phyloP scores from a whole-genome alignment of 2,113 vertebrate genomes.

The Rattus rattus region DNA sequence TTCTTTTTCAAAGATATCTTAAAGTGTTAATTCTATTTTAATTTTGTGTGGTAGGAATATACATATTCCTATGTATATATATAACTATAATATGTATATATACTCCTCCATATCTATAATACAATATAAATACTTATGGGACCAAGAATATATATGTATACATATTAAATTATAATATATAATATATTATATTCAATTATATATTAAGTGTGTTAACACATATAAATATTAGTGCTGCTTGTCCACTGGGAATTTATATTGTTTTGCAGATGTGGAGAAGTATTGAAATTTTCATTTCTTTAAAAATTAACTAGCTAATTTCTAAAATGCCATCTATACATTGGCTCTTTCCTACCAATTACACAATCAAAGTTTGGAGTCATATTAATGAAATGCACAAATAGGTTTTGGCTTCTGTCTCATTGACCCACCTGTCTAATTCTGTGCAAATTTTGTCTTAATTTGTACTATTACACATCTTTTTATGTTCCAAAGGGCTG shows the following conservation, averaged over 20 bases:
- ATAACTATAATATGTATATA: neutral
- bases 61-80: neutral
- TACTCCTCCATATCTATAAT: neutral
- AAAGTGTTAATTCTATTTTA: slow-evolving; percentile 33
- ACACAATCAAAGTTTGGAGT: neutral
- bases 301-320: slow-evolving; percentile 41
- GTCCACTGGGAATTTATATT: neutral
- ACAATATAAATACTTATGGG: neutral
- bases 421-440: neutral
- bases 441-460: neutral
- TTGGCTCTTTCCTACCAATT: neutral
- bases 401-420: neutral
- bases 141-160: neutral
- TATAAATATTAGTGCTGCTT: neutral
- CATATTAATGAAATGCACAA: neutral
- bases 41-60: slow-evolving; percentile 14
- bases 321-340: slow-evolving; percentile 21
- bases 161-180: neutral
- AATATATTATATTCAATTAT: neutral
- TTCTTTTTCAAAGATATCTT: neutral
- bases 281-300: slow-evolving; percentile 2
- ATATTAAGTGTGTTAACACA: neutral
- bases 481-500: neutral
- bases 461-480: neutral
- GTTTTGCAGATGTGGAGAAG: neutral